phyloP scores from a whole-genome alignment of 2,888 invertebrate species.

The Ennomos erosarius region DNA sequence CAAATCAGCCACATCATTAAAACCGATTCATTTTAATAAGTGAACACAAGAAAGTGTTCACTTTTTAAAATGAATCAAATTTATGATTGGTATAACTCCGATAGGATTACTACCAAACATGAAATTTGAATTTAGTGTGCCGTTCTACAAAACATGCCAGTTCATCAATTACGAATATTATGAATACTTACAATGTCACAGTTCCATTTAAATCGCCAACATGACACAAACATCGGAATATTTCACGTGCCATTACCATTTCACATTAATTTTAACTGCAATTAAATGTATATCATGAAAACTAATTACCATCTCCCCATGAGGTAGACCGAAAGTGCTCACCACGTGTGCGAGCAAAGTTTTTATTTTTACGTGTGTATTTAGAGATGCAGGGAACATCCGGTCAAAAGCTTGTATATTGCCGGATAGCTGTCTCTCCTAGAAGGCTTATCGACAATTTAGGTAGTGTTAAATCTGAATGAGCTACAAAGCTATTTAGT shows the following conservation, averaged over 20 bases:
- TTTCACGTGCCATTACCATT: constrained; percentile 13
- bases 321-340: constrained; percentile 36
- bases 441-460: too few species aligned
- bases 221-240: constrained; percentile 9
- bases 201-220: constrained; percentile 11
- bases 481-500: too few species aligned
- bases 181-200: neutral
- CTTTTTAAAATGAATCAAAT: too few species aligned
- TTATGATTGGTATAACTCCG: too few species aligned
- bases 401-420: neutral
- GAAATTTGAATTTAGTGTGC: neutral
- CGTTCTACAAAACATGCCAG: neutral
- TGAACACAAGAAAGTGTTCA: too few species aligned
- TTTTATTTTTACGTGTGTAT: constrained; percentile 12
- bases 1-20: too few species aligned
- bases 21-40: too few species aligned
- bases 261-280: constrained; percentile 26
- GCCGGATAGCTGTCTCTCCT: too few species aligned
- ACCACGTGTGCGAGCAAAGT: constrained; percentile 11
- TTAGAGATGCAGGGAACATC: constrained; percentile 5
- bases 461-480: too few species aligned
- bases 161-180: neutral
- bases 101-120: too few species aligned
- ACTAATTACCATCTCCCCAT: constrained; percentile 51
- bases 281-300: constrained; percentile 37